Percentiles rank a stretch among this genome's conserved stretches.
These are phyloP conservation scores for Myotis myotis DNA, from an alignment of 2,797 vertebrate genomes.

Conservation along the genomic window DNA sequence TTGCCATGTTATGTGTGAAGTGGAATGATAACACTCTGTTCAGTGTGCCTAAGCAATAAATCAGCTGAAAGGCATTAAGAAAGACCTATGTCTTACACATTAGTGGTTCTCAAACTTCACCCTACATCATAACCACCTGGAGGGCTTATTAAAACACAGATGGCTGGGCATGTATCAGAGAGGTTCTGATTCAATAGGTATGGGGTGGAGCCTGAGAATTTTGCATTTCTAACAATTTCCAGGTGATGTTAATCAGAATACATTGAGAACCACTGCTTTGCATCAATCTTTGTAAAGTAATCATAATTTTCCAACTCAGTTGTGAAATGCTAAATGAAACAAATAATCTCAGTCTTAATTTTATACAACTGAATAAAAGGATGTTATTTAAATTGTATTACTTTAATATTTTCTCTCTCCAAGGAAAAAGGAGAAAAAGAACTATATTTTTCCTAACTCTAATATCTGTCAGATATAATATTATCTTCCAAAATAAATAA, in stretches of 20 bases:
- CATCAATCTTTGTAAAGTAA: background rate
- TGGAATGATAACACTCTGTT: background rate
- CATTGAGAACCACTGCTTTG: background rate
- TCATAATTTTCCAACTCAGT: background rate
- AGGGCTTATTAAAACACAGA: background rate
- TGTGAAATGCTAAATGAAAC: background rate
- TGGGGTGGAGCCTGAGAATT: background rate
- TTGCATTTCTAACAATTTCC: background rate
- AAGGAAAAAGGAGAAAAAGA: background rate
- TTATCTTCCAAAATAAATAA: constrained; percentile 28
- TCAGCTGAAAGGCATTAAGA: background rate
- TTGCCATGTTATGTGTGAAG: background rate
- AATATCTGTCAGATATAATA: background rate
- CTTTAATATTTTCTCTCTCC: background rate
- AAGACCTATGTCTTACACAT: background rate
- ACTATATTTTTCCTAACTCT: background rate
- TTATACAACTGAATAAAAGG: background rate
- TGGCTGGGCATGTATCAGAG: background rate
- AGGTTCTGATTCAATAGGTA: background rate
- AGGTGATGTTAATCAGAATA: background rate
- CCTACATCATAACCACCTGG: background rate
- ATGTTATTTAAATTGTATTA: background rate
- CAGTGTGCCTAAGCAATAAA: background rate
- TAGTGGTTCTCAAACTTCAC: background rate
- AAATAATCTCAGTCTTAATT: background rate